Evolutionary conservation across 2,797 vertebrate genomes (phyloP).

Genomic region (Danio aesculapii): DNA sequence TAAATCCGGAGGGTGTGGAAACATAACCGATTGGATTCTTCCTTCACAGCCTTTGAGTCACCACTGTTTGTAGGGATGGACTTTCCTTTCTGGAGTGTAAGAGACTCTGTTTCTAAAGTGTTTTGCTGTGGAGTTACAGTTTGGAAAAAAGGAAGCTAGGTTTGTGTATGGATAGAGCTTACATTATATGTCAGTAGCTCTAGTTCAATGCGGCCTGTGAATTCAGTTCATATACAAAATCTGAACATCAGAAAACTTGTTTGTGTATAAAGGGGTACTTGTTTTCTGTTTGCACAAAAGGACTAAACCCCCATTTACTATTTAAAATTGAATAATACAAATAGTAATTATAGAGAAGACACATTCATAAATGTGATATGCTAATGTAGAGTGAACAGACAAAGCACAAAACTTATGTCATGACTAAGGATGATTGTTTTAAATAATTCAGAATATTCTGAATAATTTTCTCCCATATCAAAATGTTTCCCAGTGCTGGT

Average conservation of each 20-base stretch:
- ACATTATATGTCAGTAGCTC: conserved; percentile 43
- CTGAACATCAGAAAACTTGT: neutral
- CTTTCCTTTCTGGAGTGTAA: conserved; percentile 52
- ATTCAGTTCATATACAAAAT: neutral
- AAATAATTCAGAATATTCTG: neutral
- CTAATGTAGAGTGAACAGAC: neutral
- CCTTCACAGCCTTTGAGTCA: conserved; percentile 65
- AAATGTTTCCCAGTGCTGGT: too few species aligned
- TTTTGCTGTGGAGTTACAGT: conserved; percentile 2
- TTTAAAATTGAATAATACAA: neutral
- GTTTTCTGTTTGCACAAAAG: neutral
- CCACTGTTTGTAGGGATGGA: conserved; percentile 32
- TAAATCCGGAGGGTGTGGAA: conserved; percentile 62
- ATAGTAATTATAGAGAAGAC: neutral
- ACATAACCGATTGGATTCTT: conserved; percentile 63
- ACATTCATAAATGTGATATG: neutral
- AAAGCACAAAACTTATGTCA: neutral
- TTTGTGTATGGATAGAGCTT: conserved; percentile 3
- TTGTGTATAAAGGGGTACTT: neutral
- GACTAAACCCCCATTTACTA: neutral
- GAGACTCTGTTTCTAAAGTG: conserved; percentile 38
- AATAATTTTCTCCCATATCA: neutral
- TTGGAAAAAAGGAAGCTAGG: conserved; percentile 7
- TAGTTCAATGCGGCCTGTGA: neutral
- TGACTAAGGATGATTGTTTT: neutral